Evolutionary conservation across 1,140 invertebrate genomes (phyloP), one percentile per base, ranked within the genome.

Genomic region (Drosophila albomicans): DNA sequence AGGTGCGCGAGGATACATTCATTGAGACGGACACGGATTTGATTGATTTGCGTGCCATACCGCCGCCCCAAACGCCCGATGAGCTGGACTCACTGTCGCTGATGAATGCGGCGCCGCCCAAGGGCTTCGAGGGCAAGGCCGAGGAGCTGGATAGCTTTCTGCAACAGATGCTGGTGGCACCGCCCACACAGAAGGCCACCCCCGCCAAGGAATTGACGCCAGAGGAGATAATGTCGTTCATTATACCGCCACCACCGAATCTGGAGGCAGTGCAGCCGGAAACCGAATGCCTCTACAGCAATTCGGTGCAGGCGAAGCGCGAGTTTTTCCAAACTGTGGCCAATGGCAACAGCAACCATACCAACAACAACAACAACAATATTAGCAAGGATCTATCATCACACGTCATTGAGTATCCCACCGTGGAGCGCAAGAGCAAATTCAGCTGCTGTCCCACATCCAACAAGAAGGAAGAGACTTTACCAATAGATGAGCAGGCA

Each of bases 31-130:
- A 98, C 92, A 96, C 96, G 25, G 97, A 98, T 94, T 96, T 98
- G 78, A 98, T 98, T 87, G 97, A 98, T 94, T 94, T 98, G 92
- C 98, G 97, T 43, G 94, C 97, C 87, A 95, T 98, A 90, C 97
- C 96, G 58, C 97, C 97, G 5, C 97, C 97, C 0, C 95, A 95
- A 80, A 96, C 96, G 2, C 96, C 96, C 7, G 96, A 97, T 89
- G 96, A 96, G 91, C 94, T 95, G 82, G 95, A 96, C 79, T 93
- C 94, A 54, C 93, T 94, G 56, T 93, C 94, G 66, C 93, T 95
- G 86, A 93, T 96, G 74, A 95, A 95, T 77, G 93, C 95, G 5
- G 93, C 95, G 8, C 96, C 96, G 2, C 96, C 96, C 10, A 94
- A 94, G 45, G 95, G 95, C 5, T 96, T 96, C 86, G 96, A 96